Evolutionary conservation across 1,140 invertebrate species (phyloP).

Genomic region (Neodiprion lecontei): DNA sequence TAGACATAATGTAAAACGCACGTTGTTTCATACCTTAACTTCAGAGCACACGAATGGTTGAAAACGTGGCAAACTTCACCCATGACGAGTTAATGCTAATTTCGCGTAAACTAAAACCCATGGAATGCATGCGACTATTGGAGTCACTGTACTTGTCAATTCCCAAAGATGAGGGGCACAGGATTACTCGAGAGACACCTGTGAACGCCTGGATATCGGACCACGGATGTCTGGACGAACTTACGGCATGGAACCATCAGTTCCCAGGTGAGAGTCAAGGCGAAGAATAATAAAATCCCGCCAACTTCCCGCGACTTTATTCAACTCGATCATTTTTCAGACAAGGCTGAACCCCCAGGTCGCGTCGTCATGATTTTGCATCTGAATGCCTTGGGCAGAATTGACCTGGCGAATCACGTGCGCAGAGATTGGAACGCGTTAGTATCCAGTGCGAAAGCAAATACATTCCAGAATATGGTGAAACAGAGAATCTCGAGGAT

Average conservation of each 20-base stretch:
- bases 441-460: too few species aligned
- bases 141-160: constrained; percentile 27
- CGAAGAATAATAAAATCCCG: neutral
- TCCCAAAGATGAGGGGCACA: constrained; percentile 18
- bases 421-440: neutral
- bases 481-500: too few species aligned
- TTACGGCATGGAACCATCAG: constrained; percentile 27
- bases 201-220: constrained; percentile 12
- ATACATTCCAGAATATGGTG: too few species aligned
- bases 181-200: neutral
- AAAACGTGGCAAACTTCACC: constrained; percentile 23
- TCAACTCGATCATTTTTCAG: constrained; percentile 7
- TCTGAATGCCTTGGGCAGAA: constrained; percentile 18
- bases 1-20: neutral
- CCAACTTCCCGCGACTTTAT: neutral
- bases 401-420: constrained; percentile 30
- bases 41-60: constrained; percentile 22
- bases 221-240: constrained; percentile 26
- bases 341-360: constrained; percentile 18
- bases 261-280: constrained; percentile 23
- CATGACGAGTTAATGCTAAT: constrained; percentile 24
- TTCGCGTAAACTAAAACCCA: constrained; percentile 25
- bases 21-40: neutral
- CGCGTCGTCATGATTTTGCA: constrained; percentile 16
- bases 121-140: constrained; percentile 27